Percentiles rank a stretch among this genome's conserved stretches.
phyloP scores from a whole-genome alignment of 2,797 vertebrate species.

The Myotis daubentonii region DNA sequence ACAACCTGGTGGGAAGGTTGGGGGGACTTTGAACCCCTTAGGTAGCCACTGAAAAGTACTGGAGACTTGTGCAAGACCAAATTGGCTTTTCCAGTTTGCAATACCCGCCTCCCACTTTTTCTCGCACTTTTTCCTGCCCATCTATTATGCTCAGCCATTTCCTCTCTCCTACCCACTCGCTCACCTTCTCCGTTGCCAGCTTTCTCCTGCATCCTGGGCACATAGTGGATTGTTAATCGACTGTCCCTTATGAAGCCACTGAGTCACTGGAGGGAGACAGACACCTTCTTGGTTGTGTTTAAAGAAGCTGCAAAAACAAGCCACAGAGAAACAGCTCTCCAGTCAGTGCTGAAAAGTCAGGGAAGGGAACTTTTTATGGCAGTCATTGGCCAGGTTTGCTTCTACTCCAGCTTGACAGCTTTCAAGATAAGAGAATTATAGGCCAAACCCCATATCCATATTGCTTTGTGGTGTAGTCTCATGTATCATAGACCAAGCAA shows the following conservation, averaged over 20 bases:
- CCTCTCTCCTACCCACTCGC: background rate
- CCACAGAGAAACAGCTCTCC: background rate
- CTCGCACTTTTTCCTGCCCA: background rate
- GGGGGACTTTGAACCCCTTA: background rate
- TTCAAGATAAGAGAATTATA: conserved; percentile 38
- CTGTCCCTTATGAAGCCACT: background rate
- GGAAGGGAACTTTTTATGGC: background rate
- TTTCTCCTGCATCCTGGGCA: background rate
- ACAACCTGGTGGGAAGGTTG: background rate
- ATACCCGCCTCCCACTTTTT: too few relatives aligned
- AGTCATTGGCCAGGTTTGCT: background rate
- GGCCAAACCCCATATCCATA: background rate
- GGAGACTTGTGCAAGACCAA: background rate
- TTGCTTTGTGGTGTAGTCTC: background rate
- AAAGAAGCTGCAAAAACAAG: background rate
- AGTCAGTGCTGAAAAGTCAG: background rate
- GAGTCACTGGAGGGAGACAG: background rate
- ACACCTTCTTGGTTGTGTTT: background rate
- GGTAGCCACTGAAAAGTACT: background rate
- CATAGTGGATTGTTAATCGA: background rate
- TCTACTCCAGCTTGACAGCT: background rate
- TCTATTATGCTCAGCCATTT: background rate
- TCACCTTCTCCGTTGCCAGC: background rate
- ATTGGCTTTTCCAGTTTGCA: background rate
- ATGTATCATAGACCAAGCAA: background rate